These are phyloP conservation scores for Daubentonia madagascariensis DNA, from an alignment of 2,113 vertebrate genomes.

Conservation along the genomic window DNA sequence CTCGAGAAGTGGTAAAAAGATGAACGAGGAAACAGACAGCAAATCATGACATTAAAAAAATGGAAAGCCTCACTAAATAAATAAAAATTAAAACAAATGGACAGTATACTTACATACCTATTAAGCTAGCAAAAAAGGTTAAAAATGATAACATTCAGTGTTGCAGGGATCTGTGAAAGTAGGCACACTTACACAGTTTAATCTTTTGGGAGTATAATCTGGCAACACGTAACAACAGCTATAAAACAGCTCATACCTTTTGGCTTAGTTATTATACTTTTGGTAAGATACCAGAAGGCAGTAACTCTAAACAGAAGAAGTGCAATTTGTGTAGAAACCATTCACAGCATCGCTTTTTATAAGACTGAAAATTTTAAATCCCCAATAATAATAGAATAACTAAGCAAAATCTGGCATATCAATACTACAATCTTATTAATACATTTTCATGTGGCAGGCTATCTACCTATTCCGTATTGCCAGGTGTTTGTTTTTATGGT, in stretches of 20 bases:
- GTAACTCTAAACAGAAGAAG: constrained; percentile 50
- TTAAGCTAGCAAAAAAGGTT: constrained; percentile 37
- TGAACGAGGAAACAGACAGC: constrained; percentile 22
- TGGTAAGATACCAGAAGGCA: constrained; percentile 42
- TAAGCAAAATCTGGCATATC: constrained; percentile 28
- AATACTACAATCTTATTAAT: neutral
- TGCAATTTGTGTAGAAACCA: constrained; percentile 16
- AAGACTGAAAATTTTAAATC: constrained; percentile 25
- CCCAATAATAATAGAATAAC: neutral
- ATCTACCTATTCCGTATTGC: neutral
- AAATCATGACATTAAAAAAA: constrained; percentile 51
- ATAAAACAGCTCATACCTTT: constrained; percentile 51
- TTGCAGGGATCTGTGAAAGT: neutral
- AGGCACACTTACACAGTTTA: constrained; percentile 8
- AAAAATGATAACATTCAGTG: constrained; percentile 41
- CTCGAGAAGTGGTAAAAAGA: constrained; percentile 31
- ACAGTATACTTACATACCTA: neutral
- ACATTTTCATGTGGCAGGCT: constrained; percentile 7
- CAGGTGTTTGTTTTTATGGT: constrained; percentile 6
- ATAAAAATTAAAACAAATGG: constrained; percentile 49
- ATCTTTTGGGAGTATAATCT: constrained; percentile 18
- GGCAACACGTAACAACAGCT: constrained; percentile 21
- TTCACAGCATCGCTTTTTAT: constrained; percentile 17
- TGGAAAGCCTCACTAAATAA: constrained; percentile 42
- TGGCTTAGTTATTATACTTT: constrained; percentile 35